Evolutionary conservation across 2,797 vertebrate species (phyloP).

Genomic region (Cossypha dichroa): DNA sequence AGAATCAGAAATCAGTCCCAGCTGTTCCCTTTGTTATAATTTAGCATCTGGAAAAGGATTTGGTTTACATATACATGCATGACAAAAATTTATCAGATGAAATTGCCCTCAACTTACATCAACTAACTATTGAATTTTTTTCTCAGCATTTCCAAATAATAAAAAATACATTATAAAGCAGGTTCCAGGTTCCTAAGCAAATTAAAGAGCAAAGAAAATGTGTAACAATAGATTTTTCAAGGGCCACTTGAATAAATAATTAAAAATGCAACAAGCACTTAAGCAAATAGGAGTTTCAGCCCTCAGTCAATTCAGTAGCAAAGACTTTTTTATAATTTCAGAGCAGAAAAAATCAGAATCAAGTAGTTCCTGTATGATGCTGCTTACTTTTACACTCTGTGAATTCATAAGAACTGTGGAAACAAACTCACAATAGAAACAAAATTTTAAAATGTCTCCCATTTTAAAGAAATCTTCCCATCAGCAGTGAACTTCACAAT

Average conservation of each 20-base stretch:
- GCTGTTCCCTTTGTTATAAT: neutral
- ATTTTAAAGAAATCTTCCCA: neutral
- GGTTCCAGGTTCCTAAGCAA: neutral
- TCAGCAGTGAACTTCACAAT: neutral
- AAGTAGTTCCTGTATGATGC: neutral
- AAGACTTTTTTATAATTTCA: neutral
- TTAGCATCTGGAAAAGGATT: neutral
- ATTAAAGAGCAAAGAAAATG: neutral
- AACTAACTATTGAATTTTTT: neutral
- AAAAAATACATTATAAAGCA: neutral
- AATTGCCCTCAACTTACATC: neutral
- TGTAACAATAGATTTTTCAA: neutral
- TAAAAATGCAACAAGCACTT: neutral
- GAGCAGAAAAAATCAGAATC: neutral
- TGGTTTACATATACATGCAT: neutral
- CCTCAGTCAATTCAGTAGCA: neutral
- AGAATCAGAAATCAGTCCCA: conserved; percentile 15
- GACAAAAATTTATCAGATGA: neutral
- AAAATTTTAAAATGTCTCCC: neutral
- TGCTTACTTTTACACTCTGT: neutral
- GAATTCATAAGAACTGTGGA: neutral
- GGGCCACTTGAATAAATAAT: neutral
- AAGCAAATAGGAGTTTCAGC: neutral
- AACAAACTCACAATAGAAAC: neutral
- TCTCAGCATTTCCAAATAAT: neutral